Base-by-base conservation (phyloP, 1,140 invertebrate species). In the Pseudomyrmex concolor region DNA sequence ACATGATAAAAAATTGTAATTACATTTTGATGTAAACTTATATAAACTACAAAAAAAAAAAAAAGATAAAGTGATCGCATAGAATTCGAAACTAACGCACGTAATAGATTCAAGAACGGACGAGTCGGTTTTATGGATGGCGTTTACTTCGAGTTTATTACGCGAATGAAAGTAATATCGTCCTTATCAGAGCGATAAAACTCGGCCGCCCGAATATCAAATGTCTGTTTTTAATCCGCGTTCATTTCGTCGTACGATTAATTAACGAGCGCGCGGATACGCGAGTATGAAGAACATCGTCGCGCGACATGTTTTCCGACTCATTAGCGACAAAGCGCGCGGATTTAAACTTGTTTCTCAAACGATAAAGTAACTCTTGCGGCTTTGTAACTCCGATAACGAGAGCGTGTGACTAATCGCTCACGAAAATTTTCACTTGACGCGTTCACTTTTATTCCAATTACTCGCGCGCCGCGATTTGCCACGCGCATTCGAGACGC, bases 331-430 rank as follows among this genome's bases (percentile, higher is more conserved):
- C 50, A 57, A 77, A 77, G 50, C 50, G 74, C 12, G 74, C 12
- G 8, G 50, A 15, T 77, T 77, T 67, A 77, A 77, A 77, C 50
- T 68, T 77, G 50, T 68, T 77, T 67, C 34, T 34, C 19, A 12
- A 45, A 77, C 25, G 34, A 57, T 77, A 45, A 77, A 77, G 64
- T 50, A 25, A 2, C 13, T 34, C 34, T 34, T 34, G 13, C 34
- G 63, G 34, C 51, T 48, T 77, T 68, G 17, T 77, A 68, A 68
- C 17, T 77, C 25, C 45, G 63, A 67, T 77, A 77, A 77, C 25
- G 25, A 77, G 62, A 77, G 48, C 34, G 9, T 45, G 55, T 77
- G 51, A 77, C 50, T 77, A 77, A 77, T 77, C 63, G 67, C 67
- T 67, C 63, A 55, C 50, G 13, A 77, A 34, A 77, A 67, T 77